Base-by-base conservation (phyloP, 2,113 vertebrate genomes). In the Tetrao urogallus region DNA sequence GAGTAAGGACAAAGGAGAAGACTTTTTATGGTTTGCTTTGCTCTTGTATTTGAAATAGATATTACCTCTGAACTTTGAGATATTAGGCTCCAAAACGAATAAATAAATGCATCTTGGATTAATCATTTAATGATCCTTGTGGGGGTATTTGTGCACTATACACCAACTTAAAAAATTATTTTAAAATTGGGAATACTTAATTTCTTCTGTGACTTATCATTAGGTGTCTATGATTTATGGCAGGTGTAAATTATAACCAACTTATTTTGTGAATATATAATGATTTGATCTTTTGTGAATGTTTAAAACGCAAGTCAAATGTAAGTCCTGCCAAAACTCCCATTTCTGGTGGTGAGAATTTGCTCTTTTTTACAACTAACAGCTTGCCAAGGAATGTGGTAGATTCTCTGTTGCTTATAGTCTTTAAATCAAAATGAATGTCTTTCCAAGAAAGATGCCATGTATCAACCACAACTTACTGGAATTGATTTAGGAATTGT, bases 381-480 rank as follows among this genome's bases (percentile, higher is more conserved):
- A 65, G 13, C 27, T 81, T 90, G 85, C 64, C 89, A 91, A 88
- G 66, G 75, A 96, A 89, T 71, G 85, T 48, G 52, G 60, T 78
- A 61, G 38, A 75, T 86, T 88, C 69, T 92, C 72, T 5, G 3
- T 57, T 89, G 88, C 78, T 50, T 83, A 40, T 47, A 90, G 64
- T 58, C 75, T 92, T 94, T 91, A 93, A 94, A 94, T 71, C 69
- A 94, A 72, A 34, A 85, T 30, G 34, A 89, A 92, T 40, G 6
- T 52, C 89, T 83, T 93, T 97, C 94, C 5, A 1, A 91, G 75
- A 89, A 88, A 91, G 94, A 91, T 94, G 88, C 88, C 85, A 85
- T 91, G 57, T 76, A 52, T 91, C 85, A 90, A 64, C 85, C 43
- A 3, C 82, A 91, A 76, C 32, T 90, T 94, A 83, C 45, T 93